Evolutionary conservation across 2,888 invertebrate species (phyloP).

Genomic region (Apodemia duryi): DNA sequence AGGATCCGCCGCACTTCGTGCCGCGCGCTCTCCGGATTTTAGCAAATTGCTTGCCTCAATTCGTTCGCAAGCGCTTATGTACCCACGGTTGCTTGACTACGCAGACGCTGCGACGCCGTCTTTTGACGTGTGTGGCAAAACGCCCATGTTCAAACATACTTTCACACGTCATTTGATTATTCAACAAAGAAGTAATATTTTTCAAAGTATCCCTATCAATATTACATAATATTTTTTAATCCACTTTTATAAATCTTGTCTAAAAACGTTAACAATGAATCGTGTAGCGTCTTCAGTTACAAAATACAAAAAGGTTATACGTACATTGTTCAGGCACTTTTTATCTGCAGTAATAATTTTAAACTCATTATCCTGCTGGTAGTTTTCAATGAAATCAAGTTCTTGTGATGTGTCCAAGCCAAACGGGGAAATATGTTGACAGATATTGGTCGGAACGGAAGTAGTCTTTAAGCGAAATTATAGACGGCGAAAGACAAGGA

Average conservation of each 20-base stretch:
- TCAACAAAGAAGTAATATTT: conserved; percentile 2
- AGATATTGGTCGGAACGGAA: conserved; percentile 75
- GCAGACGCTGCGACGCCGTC: conserved; percentile 68
- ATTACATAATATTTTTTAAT: conserved; percentile 14
- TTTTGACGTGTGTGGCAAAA: conserved; percentile 28
- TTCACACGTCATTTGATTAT: conserved; percentile 17
- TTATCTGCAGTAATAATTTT: conserved; percentile 76
- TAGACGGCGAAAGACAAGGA: conserved; percentile 69
- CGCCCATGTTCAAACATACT: conserved; percentile 18
- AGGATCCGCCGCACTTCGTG: conserved; percentile 75
- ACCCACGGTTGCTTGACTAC: conserved; percentile 57
- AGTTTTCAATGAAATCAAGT: conserved; percentile 75
- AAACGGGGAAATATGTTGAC: conserved; percentile 76
- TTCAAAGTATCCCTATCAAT: conserved; percentile 7
- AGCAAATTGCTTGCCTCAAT: conserved; percentile 52
- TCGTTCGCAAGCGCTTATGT: conserved; percentile 53
- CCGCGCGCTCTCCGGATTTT: conserved; percentile 72
- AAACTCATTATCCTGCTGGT: conserved; percentile 73
- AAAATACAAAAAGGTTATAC: conserved; percentile 65
- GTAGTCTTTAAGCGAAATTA: conserved; percentile 73
- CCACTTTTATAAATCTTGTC: background rate
- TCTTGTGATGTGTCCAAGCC: conserved; percentile 72
- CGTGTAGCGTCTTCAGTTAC: conserved; percentile 53
- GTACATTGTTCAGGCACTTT: conserved; percentile 59
- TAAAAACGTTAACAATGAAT: conserved; percentile 32